Evolutionary conservation across 2,888 invertebrate genomes (phyloP).

Genomic region (Agriopis marginaria): DNA sequence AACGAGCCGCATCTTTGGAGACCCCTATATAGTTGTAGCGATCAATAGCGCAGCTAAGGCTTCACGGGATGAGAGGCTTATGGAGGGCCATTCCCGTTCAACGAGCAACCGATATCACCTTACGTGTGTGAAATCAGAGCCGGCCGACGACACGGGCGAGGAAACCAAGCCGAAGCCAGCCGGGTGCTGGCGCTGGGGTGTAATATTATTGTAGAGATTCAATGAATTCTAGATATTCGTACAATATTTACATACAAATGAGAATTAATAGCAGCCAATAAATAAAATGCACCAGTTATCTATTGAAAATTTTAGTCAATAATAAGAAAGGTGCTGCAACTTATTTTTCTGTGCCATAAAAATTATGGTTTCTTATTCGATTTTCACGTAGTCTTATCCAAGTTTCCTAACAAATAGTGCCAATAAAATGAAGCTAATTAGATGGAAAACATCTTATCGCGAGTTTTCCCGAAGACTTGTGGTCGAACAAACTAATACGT

Average conservation of each 20-base stretch:
- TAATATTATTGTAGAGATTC: too few relatives aligned
- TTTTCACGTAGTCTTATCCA: slow-evolving; percentile 1
- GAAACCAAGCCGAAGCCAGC: background rate
- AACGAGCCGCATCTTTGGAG: background rate
- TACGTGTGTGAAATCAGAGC: slow-evolving; percentile 21
- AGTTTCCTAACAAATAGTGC: slow-evolving; percentile 12
- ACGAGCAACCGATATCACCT: slow-evolving; percentile 22
- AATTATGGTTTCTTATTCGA: background rate
- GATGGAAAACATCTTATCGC: slow-evolving; percentile 29
- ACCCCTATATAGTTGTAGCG: background rate
- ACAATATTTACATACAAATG: too few relatives aligned
- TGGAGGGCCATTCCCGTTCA: slow-evolving; percentile 24
- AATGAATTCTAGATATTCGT: too few relatives aligned
- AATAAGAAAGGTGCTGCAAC: background rate
- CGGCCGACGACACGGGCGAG: slow-evolving; percentile 12
- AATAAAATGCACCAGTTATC: too few relatives aligned
- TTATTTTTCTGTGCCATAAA: background rate
- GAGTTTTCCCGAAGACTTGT: slow-evolving; percentile 20
- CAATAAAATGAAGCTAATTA: slow-evolving; percentile 30
- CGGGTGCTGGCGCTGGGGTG: background rate
- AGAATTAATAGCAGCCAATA: too few relatives aligned
- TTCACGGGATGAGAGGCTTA: slow-evolving; percentile 11
- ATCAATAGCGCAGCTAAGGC: slow-evolving; percentile 22
- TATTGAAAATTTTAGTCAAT: background rate
- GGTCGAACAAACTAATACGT: background rate